Base-by-base conservation (phyloP, 2,888 invertebrate species). In the Pelosia muscerda region DNA sequence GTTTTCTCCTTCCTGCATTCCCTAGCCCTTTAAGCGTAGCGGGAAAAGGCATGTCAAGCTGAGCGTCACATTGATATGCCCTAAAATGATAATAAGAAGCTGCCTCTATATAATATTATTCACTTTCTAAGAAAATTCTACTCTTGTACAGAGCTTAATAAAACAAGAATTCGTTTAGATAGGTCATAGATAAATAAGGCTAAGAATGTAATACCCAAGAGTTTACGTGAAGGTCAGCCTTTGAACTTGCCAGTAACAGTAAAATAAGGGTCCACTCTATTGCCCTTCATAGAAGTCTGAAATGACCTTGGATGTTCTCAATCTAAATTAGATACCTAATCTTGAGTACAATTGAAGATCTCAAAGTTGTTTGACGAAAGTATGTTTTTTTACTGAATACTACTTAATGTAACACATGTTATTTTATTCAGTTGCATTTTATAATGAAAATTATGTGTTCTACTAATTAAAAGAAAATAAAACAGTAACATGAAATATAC, bases 121-220 rank as follows among this genome's bases (percentile, higher is more conserved):
- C 66, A 49, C 4, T 65, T 61, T 68, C 59, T 67, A 61, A 65
- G 56, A 56, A 60, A 65, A 15, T 64, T 49, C 63, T 64, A 57
- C 28, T 56, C 56, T 26, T 22, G 49, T 28, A 19, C 22, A 49
- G 23, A 66, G 65, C 13, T 34, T 64, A 62, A 62, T 65, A 69
- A 59, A 57, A 67, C 55, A 56, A 42, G 55, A 60, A 15, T 42
- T 73, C 61, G 60, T 75, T 72, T 65, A 68, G 69, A 56, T 74
- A 68, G 66, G 69, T 70, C 57, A 66, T 55, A 63, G 56, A 63
- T 63, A 34, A 63, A 56, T 55, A 31, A 54, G 15, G 53, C 13
- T 22, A 53, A 53, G 22, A 28, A 53, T 22, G 22, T 63, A 22
- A 54, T 22, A 34, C 28, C 10, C 19, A 34, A 55, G 34, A 34